A percentile compares a stretch with the other conserved stretches of the same genome.
phyloP scores from a whole-genome alignment of 2,888 invertebrate species.

The Ligdia adustata region DNA sequence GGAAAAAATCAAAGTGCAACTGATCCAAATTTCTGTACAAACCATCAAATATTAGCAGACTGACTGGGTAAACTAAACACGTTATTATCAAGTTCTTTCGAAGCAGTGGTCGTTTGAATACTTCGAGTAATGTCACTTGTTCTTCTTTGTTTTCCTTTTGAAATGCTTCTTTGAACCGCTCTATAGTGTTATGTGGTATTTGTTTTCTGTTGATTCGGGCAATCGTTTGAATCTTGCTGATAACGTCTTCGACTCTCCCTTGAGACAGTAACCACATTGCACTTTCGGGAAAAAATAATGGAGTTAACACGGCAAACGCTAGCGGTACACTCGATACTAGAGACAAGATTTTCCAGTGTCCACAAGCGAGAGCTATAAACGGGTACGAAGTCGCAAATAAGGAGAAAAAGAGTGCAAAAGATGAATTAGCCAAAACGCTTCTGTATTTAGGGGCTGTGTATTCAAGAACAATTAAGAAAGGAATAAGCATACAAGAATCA shows the following conservation, averaged over 20 bases:
- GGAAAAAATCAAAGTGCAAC: slow-evolving; percentile 57
- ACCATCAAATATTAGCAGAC: slow-evolving; percentile 55
- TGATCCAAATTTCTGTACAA: slow-evolving; percentile 55
- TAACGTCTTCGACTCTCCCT: slow-evolving; percentile 56
- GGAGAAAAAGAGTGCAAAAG: slow-evolving; percentile 59
- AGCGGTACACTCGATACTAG: slow-evolving; percentile 59
- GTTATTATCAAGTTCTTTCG: slow-evolving; percentile 52
- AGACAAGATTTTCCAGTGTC: slow-evolving; percentile 58
- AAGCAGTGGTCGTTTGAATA: slow-evolving; percentile 52
- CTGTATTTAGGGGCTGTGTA: slow-evolving; percentile 64
- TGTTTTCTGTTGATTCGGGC: slow-evolving; percentile 55
- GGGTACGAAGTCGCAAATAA: slow-evolving; percentile 49
- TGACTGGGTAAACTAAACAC: slow-evolving; percentile 55
- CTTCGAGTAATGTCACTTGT: slow-evolving; percentile 45
- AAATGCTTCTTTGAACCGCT: slow-evolving; percentile 45
- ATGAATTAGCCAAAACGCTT: slow-evolving; percentile 53
- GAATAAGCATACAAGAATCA: slow-evolving; percentile 61
- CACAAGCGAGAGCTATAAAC: slow-evolving; percentile 57
- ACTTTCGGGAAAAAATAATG: slow-evolving; percentile 59
- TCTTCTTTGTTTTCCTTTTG: slow-evolving; percentile 35
- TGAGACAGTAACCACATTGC: slow-evolving; percentile 61
- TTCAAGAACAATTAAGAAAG: slow-evolving; percentile 58
- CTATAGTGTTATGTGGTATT: slow-evolving; percentile 51
- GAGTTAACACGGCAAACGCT: slow-evolving; percentile 50
- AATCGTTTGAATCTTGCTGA: slow-evolving; percentile 52